Conservation (phyloP, 2,888 invertebrate species). For the Aporophyla nigra region DNA sequence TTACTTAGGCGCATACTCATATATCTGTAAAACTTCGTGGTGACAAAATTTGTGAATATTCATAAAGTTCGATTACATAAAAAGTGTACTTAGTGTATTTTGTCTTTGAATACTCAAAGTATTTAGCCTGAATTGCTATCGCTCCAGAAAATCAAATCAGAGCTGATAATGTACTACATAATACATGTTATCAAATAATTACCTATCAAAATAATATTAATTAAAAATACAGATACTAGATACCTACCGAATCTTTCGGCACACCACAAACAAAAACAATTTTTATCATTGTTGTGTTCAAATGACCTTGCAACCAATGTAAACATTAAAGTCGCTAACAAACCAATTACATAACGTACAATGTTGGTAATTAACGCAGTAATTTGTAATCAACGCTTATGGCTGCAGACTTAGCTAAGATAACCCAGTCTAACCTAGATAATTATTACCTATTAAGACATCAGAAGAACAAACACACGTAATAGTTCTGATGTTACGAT, state of each 20-base stretch:
- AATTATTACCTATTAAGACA: conserved; percentile 52
- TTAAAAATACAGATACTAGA: conserved; percentile 4
- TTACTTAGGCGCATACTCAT: not conserved
- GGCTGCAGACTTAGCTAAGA: conserved; percentile 48
- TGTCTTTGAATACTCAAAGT: not conserved
- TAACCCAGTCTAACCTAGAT: conserved; percentile 61
- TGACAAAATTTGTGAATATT: not conserved
- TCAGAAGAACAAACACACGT: conserved; percentile 35
- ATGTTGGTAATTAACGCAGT: conserved; percentile 36
- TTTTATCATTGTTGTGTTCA: conserved; percentile 25
- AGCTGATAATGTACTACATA: conserved; percentile 12
- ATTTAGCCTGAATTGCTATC: conserved; percentile 8
- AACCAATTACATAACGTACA: conserved; percentile 52
- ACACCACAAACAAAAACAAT: conserved; percentile 37
- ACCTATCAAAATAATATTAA: not conserved
- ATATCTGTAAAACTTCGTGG: not conserved
- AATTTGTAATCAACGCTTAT: conserved; percentile 54
- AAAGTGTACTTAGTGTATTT: not conserved
- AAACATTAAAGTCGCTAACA: conserved; percentile 49
- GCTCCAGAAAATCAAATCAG: not conserved
- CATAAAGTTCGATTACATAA: too few relatives aligned
- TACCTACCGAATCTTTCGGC: conserved; percentile 7
- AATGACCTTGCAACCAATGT: conserved; percentile 46
- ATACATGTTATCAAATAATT: conserved; percentile 4
- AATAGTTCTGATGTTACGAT: conserved; percentile 25